Base-by-base conservation (phyloP, 2,888 invertebrate genomes). In the Plusia festucae region DNA sequence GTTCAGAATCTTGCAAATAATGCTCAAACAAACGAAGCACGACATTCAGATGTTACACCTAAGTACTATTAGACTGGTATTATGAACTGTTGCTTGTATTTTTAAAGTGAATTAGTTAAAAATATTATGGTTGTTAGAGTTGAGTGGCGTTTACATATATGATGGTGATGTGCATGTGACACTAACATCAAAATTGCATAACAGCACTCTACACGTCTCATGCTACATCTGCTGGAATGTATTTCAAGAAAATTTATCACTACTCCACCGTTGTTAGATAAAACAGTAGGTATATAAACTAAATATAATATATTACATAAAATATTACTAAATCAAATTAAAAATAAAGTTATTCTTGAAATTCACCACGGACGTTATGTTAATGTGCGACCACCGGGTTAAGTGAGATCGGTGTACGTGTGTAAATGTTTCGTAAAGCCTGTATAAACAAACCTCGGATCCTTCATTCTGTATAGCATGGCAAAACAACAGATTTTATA, bases 391-490 rank as follows among this genome's bases (percentile, higher is more conserved):
- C 71, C 74, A 79, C 65, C 79, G 82, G 81, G 73, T 76, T 69
- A 22, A 59, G 66, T 68, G 76, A 83, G 76, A 78, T 82, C 76
- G 79, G 82, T 85, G 86, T 85, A 81, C 80, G 81, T 83, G 84
- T 86, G 85, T 87, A 83, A 76, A 82, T 79, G 82, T 85, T 81
- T 84, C 79, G 70, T 83, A 65, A 88, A 88, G 83, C 88, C 87
- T 88, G 85, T 86, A 81, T 89, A 83, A 84, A 95, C 95, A 93
- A 95, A 95, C 95, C 95, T 95, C 93, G 62, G 75, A 81, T 93
- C 95, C 95, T 90, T 95, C 95, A 88, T 89, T 90, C 95, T 95
- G 95, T 87, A 89, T 88, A 87, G 95, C 95, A 94, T 94, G 92
- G 84, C 91, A 93, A 91, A 94, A 94, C 89, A 93, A 93, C 88